Evolutionary conservation across 1,140 invertebrate genomes (phyloP).

Genomic region (Heliconius hermathena): DNA sequence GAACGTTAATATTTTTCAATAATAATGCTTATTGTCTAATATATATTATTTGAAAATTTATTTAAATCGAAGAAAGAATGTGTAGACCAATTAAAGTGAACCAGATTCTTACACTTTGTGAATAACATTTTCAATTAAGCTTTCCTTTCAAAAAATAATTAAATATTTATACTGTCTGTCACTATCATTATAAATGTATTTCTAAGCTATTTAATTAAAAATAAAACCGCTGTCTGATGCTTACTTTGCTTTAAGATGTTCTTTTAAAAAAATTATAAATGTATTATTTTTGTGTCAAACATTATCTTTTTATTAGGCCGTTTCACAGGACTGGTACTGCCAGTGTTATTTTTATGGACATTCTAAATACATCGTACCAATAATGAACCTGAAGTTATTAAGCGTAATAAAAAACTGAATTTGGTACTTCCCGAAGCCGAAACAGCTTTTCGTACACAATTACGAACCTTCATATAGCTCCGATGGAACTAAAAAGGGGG

Average conservation of each 20-base stretch:
- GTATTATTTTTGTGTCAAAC: no score
- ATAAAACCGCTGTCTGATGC: neutral
- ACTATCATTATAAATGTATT: neutral
- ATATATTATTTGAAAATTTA: neutral
- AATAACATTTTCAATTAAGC: neutral
- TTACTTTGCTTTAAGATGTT: no score
- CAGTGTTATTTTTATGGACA: neutral
- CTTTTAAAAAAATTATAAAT: no score
- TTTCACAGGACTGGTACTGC: neutral
- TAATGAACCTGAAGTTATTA: neutral
- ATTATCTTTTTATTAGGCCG: neutral
- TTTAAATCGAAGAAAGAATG: neutral
- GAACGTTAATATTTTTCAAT: no score
- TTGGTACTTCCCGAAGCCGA: neutral
- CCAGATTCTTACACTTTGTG: neutral
- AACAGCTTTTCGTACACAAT: conserved; percentile 12
- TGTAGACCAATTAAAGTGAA: conserved; percentile 18
- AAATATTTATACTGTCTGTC: neutral
- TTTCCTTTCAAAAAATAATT: neutral
- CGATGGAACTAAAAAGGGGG: conserved; percentile 21
- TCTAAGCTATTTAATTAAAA: neutral
- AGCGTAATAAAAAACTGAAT: neutral
- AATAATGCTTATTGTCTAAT: no score
- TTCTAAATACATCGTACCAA: neutral
- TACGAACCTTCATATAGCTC: neutral